A percentile compares a stretch with the other conserved stretches of the same genome.
Evolutionary conservation across 2,888 invertebrate genomes (phyloP).

Genomic region (Lasioglossum calceatum): DNA sequence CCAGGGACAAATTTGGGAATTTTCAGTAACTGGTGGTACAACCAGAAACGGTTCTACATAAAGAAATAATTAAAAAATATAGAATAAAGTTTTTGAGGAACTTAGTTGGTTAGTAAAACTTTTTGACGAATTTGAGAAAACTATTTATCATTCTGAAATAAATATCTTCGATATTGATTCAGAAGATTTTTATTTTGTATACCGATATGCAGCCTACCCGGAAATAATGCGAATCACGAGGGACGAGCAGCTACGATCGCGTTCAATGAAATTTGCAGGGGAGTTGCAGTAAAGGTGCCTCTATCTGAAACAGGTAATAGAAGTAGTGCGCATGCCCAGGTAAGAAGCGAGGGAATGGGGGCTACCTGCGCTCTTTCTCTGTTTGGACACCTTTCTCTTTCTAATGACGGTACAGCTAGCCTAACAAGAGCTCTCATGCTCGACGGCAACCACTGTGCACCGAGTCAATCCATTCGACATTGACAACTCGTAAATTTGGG

Average conservation of each 20-base stretch:
- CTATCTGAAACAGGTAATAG: conserved; percentile 1
- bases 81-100: too few species aligned
- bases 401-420: background rate
- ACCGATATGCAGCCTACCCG: too few species aligned
- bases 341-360: background rate
- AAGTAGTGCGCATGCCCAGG: background rate
- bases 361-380: background rate
- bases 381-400: conserved; percentile 5
- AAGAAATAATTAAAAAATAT: too few species aligned
- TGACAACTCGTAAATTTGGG: background rate
- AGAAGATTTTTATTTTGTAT: background rate
- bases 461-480: background rate
- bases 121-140: too few species aligned
- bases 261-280: background rate
- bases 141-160: too few species aligned
- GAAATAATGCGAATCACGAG: background rate
- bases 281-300: conserved; percentile 3
- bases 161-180: background rate
- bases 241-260: background rate
- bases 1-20: too few species aligned
- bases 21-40: too few species aligned
- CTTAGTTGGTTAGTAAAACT: too few species aligned
- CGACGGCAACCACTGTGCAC: background rate
- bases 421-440: conserved; percentile 15
- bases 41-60: too few species aligned